Percentiles rank a stretch among this genome's conserved stretches.
Evolutionary conservation across 2,888 invertebrate genomes (phyloP).

Genomic region (Rhodophaea formosa): DNA sequence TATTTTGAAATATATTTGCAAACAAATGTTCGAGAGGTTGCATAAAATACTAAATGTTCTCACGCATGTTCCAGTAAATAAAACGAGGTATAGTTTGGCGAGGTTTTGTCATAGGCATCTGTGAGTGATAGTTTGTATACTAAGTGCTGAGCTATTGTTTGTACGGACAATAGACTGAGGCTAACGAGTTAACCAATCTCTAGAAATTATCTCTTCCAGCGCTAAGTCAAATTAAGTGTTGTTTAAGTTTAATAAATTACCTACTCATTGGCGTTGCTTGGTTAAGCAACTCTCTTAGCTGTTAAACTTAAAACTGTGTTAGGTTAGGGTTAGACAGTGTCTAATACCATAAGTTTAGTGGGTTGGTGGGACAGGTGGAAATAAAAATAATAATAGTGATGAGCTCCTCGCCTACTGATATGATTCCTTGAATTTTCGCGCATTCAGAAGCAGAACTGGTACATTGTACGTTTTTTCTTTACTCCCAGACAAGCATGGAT

Average conservation of each 20-base stretch:
- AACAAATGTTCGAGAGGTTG: not conserved
- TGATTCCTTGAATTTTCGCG: too few relatives aligned
- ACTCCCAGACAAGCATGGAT: too few relatives aligned
- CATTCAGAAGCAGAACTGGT: too few relatives aligned
- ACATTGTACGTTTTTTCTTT: too few relatives aligned
- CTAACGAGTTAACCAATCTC: conserved; percentile 9
- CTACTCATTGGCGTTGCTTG: not conserved
- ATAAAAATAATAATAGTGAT: too few relatives aligned
- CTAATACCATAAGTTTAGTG: too few relatives aligned
- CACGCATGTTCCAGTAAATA: not conserved
- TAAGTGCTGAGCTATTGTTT: conserved; percentile 17
- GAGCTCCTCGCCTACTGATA: too few relatives aligned
- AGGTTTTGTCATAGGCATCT: conserved; percentile 13
- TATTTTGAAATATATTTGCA: too few relatives aligned
- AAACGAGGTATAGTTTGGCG: not conserved
- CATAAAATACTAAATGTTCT: not conserved
- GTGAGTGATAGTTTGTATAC: conserved; percentile 20
- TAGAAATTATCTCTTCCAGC: conserved; percentile 3
- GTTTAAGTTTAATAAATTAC: not conserved
- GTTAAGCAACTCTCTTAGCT: not conserved
- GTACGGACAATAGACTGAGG: conserved; percentile 7
- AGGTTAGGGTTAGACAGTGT: too few relatives aligned
- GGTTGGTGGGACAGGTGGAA: too few relatives aligned
- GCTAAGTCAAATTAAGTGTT: not conserved
- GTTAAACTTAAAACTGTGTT: too few relatives aligned